These are phyloP conservation scores for Harpalus rufipes DNA, from an alignment of 2,888 invertebrate genomes.

Conservation along the genomic window DNA sequence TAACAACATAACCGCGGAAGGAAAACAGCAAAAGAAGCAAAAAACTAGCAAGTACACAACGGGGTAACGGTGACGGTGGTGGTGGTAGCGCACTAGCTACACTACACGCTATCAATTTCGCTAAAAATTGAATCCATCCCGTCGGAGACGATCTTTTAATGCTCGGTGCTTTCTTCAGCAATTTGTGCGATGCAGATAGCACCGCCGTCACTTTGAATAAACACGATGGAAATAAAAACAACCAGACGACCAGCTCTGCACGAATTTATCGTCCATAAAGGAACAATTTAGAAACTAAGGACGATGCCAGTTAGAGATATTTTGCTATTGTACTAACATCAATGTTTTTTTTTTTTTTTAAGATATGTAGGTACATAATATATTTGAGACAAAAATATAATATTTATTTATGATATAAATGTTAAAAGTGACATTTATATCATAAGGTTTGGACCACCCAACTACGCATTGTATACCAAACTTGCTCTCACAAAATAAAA, in stretches of 20 bases:
- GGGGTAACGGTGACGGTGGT: neutral
- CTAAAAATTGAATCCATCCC: constrained; percentile 57
- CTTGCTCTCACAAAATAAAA: no score
- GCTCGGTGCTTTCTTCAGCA: constrained; percentile 53
- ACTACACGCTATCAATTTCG: constrained; percentile 59
- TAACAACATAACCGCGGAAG: constrained; percentile 50
- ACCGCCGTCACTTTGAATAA: constrained; percentile 29
- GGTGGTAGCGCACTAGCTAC: constrained; percentile 22
- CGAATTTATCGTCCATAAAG: constrained; percentile 43
- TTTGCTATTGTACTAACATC: neutral
- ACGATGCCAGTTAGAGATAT: neutral
- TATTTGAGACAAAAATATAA: no score
- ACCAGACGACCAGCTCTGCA: neutral
- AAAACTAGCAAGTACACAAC: constrained; percentile 48
- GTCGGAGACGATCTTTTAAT: constrained; percentile 57
- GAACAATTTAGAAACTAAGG: constrained; percentile 14
- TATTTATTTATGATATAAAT: no score
- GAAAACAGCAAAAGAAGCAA: constrained; percentile 44
- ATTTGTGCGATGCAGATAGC: constrained; percentile 52
- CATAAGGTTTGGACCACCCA: no score
- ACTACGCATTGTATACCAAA: no score
- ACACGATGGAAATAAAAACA: constrained; percentile 46
- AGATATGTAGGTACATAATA: no score
- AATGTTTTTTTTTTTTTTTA: no score
- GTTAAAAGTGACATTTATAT: no score